Base-by-base conservation (phyloP, 2,888 invertebrate species). In the Amphipoea oculea region DNA sequence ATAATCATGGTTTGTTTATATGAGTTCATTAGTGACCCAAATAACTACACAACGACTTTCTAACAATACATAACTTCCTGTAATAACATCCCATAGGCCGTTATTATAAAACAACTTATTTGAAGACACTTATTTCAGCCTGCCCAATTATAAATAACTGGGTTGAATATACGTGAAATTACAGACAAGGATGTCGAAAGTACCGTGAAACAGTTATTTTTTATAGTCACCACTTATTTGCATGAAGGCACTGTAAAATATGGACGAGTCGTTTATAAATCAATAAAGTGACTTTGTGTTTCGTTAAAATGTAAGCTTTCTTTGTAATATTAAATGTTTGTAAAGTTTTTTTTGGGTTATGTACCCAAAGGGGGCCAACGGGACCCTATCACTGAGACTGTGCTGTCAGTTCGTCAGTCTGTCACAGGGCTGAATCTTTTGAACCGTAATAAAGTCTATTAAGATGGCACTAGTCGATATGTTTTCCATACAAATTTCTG, bases 171-270 rank as follows among this genome's bases (percentile, higher is more conserved):
- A 71, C 36, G 57, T 71, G 9, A 65, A 83, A 83, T 83, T 83
- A 83, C 45, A 73, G 51, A 63, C 62, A 57, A 67, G 48, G 65
- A 78, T 70, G 54, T 67, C 7, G 36, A 54, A 66, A 63, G 70
- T 57, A 81, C 40, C 11, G 57, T 63, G 2, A 42, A 66, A 51
- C 68, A 45, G 66, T 71, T n/a, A 62, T 81, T 73, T 82, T 86
- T 84, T 84, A 73, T 60, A 12, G 73, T 51, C 40, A 12, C 57
- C 70, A 70, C 57, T 71, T 82, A 82, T 71, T 84, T 85, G 63
- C 62, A 29, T 65, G 54, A n/a, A 45, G 51, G 20, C 29, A 54
- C 23, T 69, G 65, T 83, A 48, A 69, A 73, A 57, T 73, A 73
- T 73, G 51, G 4, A 65, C 14, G 45, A 48, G 42, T 48, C 62